Percentiles rank a stretch among this genome's conserved stretches.
These are phyloP conservation scores for Aptenodytes patagonicus DNA, from an alignment of 2,113 vertebrate genomes.

Conservation along the genomic window DNA sequence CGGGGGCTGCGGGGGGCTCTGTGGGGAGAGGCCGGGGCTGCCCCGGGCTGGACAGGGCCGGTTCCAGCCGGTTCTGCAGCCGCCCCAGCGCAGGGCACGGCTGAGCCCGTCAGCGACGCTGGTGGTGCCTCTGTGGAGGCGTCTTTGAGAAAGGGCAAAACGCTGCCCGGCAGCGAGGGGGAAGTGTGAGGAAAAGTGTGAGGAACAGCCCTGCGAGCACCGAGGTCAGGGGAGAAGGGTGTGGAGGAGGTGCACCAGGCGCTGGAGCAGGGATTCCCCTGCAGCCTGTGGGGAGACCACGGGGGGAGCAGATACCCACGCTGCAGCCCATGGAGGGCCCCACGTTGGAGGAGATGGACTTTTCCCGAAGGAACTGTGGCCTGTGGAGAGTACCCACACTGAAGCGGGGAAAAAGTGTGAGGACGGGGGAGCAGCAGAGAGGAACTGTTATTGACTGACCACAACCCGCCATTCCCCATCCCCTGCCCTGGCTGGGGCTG, in stretches of 20 bases:
- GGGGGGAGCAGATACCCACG: neutral
- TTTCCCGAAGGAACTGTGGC: neutral
- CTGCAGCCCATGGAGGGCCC: neutral
- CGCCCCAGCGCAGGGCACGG: neutral
- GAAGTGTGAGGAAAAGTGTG: accelerated
- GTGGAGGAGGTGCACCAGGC: accelerated
- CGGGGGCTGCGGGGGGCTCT: accelerated
- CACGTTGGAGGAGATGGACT: accelerated
- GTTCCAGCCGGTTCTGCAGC: neutral
- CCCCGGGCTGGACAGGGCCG: neutral
- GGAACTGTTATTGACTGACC: neutral
- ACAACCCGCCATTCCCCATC: neutral
- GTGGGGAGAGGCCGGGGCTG: neutral
- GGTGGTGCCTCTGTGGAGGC: neutral
- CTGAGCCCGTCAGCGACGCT: neutral
- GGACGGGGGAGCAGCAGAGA: neutral
- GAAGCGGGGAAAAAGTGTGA: neutral
- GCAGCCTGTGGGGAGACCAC: accelerated
- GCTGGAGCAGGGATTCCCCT: neutral
- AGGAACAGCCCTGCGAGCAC: neutral
- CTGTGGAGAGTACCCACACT: accelerated
- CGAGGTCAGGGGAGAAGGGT: accelerated
- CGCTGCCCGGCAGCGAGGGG: neutral
- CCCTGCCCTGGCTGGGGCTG: neutral
- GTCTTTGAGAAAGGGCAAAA: neutral